phyloP scores from a whole-genome alignment of 2,888 invertebrate genomes.

The Spisula solida region DNA sequence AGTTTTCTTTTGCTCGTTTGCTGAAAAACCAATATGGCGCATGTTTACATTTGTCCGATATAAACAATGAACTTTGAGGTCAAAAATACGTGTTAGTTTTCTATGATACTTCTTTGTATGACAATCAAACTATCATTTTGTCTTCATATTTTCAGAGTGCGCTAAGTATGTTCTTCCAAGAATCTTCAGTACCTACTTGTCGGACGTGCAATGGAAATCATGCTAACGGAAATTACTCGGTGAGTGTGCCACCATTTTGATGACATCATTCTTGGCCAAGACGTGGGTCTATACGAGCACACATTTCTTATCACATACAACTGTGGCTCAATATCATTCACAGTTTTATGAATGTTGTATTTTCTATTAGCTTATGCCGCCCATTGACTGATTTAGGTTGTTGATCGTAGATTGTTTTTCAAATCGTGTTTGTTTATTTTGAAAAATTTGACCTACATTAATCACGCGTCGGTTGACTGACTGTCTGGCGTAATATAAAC shows the following conservation, averaged over 20 bases:
- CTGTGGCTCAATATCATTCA: not conserved
- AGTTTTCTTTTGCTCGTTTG: conserved; percentile 66
- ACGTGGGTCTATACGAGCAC: conserved; percentile 6
- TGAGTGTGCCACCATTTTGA: conserved; percentile 87
- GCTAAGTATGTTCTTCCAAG: conserved; percentile 98
- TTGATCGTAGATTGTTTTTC: not conserved
- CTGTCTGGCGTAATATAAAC: conserved; percentile 55
- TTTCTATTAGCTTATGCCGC: not conserved
- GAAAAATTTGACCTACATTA: conserved; percentile 46
- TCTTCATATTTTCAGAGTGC: conserved; percentile 92
- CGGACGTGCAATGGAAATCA: conserved; percentile 88
- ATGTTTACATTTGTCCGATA: conserved; percentile 76
- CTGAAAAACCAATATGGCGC: conserved; percentile 82
- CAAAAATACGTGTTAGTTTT: not conserved
- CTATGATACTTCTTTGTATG: not conserved
- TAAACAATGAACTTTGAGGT: conserved; percentile 29
- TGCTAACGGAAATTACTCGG: conserved; percentile 92
- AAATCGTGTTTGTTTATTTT: conserved; percentile 17
- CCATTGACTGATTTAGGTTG: not conserved
- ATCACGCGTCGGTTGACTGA: conserved; percentile 59
- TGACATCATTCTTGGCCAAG: conserved; percentile 77
- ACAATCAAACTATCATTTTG: not conserved
- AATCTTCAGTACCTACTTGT: conserved; percentile 94
- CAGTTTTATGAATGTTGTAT: not conserved
- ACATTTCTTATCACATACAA: not conserved